phyloP scores from a whole-genome alignment of 2,113 vertebrate species.

The Lepidothrix coronata region DNA sequence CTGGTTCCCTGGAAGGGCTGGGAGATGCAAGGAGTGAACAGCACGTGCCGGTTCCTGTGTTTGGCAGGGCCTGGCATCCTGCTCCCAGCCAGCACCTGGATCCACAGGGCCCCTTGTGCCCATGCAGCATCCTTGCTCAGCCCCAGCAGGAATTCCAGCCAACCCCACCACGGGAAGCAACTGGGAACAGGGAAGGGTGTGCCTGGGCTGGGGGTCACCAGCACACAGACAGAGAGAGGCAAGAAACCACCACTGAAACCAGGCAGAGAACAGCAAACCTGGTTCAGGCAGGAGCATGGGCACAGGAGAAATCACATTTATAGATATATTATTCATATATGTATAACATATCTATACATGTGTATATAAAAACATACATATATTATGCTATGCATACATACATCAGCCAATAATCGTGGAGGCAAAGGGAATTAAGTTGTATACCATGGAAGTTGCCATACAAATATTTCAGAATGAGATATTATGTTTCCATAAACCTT shows the following conservation, averaged over 20 bases:
- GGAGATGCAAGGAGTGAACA: neutral
- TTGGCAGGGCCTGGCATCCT: neutral
- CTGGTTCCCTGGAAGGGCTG: neutral
- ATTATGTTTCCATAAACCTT: neutral
- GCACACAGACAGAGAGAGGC: accelerated
- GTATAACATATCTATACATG: too few species aligned
- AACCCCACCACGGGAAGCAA: accelerated
- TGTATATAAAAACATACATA: too few species aligned
- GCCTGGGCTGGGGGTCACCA: neutral
- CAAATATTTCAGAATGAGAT: neutral
- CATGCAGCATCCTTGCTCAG: neutral
- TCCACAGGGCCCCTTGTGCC: neutral
- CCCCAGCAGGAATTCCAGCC: neutral
- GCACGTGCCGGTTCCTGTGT: neutral
- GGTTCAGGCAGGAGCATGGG: neutral
- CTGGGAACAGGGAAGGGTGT: neutral
- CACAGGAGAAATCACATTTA: neutral
- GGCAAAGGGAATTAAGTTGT: neutral
- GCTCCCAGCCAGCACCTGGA: neutral
- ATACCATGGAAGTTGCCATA: neutral
- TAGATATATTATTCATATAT: too few species aligned
- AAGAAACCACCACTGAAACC: neutral
- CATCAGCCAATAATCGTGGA: neutral
- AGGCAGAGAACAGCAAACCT: neutral
- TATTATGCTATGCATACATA: too few species aligned